Base-by-base conservation (phyloP, 2,888 invertebrate genomes). In the Himalopsyche kuldschensis region DNA sequence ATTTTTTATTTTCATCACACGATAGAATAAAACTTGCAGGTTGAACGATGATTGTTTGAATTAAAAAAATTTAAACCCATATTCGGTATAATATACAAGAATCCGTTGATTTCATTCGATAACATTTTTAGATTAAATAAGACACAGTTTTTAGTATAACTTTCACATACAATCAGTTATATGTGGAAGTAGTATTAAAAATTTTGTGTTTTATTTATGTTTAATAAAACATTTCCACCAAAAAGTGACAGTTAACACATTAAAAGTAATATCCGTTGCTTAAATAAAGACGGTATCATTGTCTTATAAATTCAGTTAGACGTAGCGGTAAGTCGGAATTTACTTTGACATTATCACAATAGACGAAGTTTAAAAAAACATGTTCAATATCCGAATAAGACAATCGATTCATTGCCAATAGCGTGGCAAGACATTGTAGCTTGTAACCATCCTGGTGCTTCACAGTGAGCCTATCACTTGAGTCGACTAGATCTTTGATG, bases 391-490 rank as follows among this genome's bases (percentile, higher is more conserved):
- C 69, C 69, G 15, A 27, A 69, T 63, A n/a, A 75, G 46, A 41
- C 75, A 48, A 79, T 69, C 84, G 78, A 84, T 81, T 81, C 84
- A 84, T 69, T 81, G 84, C 75, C 84, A 84, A 84, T 81, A 79
- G 84, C 79, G 81, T 81, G 75, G 69, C 80, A 32, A 81, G 75
- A 32, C 80, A 75, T 48, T 47, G 76, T 20, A 79, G 32, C 27
- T 48, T 47, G 76, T 20, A 79, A 32, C 27, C 48, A 32, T 48
- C 78, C 78, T 30, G 48, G 35, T 75, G 24, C 24, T n/a, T 11
- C 24, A 48, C 48, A 79, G 48, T 55, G 32, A 31, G n/a, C 79
- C 17, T 4, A 41, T 11, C 15, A 41, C 41, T 41, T 15, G 41
- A 41, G 41, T 41, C 3, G 15, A 41, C 15, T 41, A 41, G 41